These are phyloP conservation scores for Heteromyza rotundicornis DNA, from an alignment of 2,888 invertebrate genomes.

Conservation along the genomic window DNA sequence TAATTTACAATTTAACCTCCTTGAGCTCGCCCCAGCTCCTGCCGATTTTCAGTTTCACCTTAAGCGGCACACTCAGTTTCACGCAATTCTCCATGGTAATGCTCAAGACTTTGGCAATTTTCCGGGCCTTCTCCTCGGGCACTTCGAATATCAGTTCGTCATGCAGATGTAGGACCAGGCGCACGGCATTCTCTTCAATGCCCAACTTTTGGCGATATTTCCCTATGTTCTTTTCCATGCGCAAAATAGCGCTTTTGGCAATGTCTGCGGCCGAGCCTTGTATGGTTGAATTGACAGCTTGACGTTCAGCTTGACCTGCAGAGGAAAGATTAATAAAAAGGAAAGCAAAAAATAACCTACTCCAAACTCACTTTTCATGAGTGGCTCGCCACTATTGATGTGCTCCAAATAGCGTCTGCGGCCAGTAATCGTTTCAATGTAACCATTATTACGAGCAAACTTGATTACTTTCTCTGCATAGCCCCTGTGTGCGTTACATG, in stretches of 20 bases:
- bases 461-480: constrained; percentile 64
- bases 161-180: constrained; percentile 88
- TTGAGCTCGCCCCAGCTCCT: constrained; percentile 75
- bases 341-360: background rate
- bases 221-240: constrained; percentile 70
- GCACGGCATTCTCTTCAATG: constrained; percentile 62
- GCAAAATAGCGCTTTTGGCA: constrained; percentile 87
- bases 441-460: constrained; percentile 74
- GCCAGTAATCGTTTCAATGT: constrained; percentile 82
- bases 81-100: constrained; percentile 81
- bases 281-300: constrained; percentile 93
- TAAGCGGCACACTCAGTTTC: constrained; percentile 77
- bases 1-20: constrained; percentile 46
- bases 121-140: constrained; percentile 65
- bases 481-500: constrained; percentile 36
- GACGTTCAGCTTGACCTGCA: constrained; percentile 86
- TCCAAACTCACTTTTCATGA: constrained; percentile 67
- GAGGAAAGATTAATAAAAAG: constrained; percentile 12
- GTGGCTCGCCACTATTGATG: constrained; percentile 69
- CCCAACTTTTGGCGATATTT: constrained; percentile 57
- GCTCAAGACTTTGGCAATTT: constrained; percentile 72
- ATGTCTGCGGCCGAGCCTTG: constrained; percentile 98
- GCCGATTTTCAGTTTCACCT: constrained; percentile 86
- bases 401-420: constrained; percentile 79
- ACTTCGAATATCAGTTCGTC: constrained; percentile 97